Conservation (phyloP, 2,888 invertebrate genomes). For the Oasisia sp. region DNA sequence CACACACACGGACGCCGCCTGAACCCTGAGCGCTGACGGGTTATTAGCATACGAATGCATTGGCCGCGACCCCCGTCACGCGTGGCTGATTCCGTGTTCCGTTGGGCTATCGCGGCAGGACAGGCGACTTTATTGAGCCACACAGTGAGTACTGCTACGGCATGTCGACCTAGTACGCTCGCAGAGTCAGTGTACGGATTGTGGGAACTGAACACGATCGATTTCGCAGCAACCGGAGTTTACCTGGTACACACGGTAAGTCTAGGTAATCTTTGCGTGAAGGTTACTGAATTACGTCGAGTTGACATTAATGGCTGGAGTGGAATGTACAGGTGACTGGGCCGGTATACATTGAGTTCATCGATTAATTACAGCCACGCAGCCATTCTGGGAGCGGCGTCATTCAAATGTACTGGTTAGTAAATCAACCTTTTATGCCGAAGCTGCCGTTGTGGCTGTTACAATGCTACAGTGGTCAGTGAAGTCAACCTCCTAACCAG, state of each 20-base stretch:
- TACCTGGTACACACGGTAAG: background rate
- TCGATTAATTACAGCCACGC: background rate
- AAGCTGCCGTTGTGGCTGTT: background rate
- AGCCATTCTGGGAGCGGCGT: background rate
- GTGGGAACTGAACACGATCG: background rate
- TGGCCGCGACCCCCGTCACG: background rate
- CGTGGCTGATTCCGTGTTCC: background rate
- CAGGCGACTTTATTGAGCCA: background rate
- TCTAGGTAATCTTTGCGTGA: background rate
- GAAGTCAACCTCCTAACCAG: background rate
- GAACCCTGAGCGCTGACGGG: background rate
- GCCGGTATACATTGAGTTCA: background rate
- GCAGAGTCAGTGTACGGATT: background rate
- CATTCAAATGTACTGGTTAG: background rate
- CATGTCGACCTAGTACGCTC: background rate
- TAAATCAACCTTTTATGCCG: background rate
- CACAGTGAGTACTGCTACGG: background rate
- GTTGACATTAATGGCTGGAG: background rate
- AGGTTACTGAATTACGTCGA: background rate
- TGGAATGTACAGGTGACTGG: background rate
- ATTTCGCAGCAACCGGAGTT: background rate
- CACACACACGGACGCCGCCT: background rate
- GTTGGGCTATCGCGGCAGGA: background rate
- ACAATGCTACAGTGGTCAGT: background rate
- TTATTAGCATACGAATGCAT: background rate